Evolutionary conservation across 2,888 invertebrate species (phyloP).

Genomic region (Cheilosia soror): DNA sequence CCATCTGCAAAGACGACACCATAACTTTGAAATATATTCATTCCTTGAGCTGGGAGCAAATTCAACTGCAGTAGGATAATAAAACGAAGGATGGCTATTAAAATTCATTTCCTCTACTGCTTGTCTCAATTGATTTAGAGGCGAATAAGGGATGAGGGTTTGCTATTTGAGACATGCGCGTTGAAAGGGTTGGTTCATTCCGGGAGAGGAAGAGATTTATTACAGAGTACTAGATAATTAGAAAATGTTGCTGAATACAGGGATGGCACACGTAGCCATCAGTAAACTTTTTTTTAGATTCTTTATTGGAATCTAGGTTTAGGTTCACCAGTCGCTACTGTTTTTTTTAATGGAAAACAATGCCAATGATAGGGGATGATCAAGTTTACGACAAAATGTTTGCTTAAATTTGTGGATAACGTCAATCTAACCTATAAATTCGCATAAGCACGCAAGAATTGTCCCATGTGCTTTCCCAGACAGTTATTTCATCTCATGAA

Average conservation of each 20-base stretch:
- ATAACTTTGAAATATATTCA: slow-evolving; percentile 25
- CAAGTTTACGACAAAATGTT: too few relatives aligned
- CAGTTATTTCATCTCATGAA: too few relatives aligned
- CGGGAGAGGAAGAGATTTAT: slow-evolving; percentile 12
- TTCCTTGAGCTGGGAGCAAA: slow-evolving; percentile 30
- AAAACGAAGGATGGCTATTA: slow-evolving; percentile 41
- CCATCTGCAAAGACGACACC: background rate
- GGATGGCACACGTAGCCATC: slow-evolving; percentile 8
- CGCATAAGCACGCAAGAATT: too few relatives aligned
- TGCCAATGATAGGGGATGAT: too few relatives aligned
- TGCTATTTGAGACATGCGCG: slow-evolving; percentile 50
- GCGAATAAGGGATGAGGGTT: slow-evolving; percentile 11
- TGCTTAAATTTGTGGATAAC: too few relatives aligned
- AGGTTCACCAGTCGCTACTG: too few relatives aligned
- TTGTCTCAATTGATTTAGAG: slow-evolving; percentile 54
- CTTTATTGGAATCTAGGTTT: background rate
- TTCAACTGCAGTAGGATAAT: slow-evolving; percentile 52
- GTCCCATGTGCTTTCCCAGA: too few relatives aligned
- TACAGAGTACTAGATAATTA: background rate
- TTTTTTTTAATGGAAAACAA: too few relatives aligned
- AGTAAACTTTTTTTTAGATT: background rate
- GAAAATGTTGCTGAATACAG: slow-evolving; percentile 60
- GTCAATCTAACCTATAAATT: too few relatives aligned
- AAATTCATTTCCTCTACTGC: slow-evolving; percentile 47
- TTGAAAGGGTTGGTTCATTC: slow-evolving; percentile 4